Conservation (phyloP, 2,797 vertebrate species). For the Ataeniobius toweri region DNA sequence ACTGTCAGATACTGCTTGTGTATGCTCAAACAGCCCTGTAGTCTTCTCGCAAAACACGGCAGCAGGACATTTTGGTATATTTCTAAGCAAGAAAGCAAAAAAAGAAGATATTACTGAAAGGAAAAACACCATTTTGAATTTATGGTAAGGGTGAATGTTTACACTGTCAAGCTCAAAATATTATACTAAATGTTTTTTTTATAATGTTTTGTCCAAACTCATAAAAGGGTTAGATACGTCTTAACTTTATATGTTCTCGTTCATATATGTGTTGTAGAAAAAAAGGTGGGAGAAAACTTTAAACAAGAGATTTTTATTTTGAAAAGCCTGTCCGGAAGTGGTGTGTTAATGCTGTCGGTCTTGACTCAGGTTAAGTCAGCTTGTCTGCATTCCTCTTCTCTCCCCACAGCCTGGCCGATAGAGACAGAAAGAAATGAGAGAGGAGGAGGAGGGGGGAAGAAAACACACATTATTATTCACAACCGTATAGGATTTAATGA, state of each 20-base stretch:
- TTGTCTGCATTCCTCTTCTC: conserved; percentile 82
- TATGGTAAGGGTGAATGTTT: no score
- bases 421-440: conserved; percentile 70
- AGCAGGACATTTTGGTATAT: no score
- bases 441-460: conserved; percentile 58
- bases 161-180: not conserved
- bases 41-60: no score
- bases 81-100: no score
- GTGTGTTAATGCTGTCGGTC: fast-evolving
- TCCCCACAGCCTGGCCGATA: conserved; percentile 75
- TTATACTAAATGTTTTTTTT: not conserved
- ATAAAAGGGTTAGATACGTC: not conserved
- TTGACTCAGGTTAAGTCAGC: conserved; percentile 59
- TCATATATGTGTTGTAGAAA: not conserved
- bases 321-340: conserved; percentile 39
- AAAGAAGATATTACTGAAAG: no score
- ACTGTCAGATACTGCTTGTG: not conserved
- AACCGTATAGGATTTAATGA: conserved; percentile 68
- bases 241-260: not conserved
- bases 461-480: conserved; percentile 73
- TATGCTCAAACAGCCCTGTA: no score
- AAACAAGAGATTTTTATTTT: conserved; percentile 43
- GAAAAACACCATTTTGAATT: no score
- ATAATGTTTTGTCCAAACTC: not conserved
- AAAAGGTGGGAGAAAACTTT: not conserved